Evolutionary conservation across 2,888 invertebrate genomes (phyloP).

Genomic region (Amphipyra tragopoginis): DNA sequence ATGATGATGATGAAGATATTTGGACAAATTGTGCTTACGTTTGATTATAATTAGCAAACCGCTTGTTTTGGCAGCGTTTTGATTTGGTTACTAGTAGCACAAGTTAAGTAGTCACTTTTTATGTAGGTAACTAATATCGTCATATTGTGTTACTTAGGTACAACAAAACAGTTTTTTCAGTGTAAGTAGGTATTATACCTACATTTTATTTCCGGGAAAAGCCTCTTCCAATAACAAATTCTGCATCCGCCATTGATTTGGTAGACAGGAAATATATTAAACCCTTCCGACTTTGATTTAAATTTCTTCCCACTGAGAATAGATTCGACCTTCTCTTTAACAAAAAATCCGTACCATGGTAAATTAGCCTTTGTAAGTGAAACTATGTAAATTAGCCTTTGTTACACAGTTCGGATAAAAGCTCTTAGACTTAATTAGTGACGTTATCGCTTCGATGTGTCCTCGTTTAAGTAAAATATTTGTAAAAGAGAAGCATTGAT

Average conservation of each 20-base stretch:
- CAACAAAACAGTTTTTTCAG: too few relatives aligned
- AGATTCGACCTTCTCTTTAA: not conserved
- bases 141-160: too few relatives aligned
- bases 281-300: slow-evolving; percentile 26
- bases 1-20: too few relatives aligned
- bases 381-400: slow-evolving; percentile 50
- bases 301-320: slow-evolving; percentile 6
- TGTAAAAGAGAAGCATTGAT: slow-evolving; percentile 4
- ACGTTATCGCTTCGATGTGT: slow-evolving; percentile 36
- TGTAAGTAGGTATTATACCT: too few relatives aligned
- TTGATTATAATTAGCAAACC: too few relatives aligned
- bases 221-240: too few relatives aligned
- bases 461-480: slow-evolving; percentile 31
- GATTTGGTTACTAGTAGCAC: too few relatives aligned
- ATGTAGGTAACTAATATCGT: too few relatives aligned
- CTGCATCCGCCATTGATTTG: not conserved
- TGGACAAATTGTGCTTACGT: too few relatives aligned
- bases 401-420: slow-evolving; percentile 23
- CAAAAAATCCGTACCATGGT: slow-evolving; percentile 32
- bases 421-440: slow-evolving; percentile 42
- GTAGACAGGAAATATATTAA: not conserved
- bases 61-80: too few relatives aligned
- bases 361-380: slow-evolving; percentile 42
- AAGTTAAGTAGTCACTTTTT: too few relatives aligned
- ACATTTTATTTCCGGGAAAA: too few relatives aligned